A percentile compares a stretch with the other conserved stretches of the same genome.
Evolutionary conservation across 2,888 invertebrate genomes (phyloP).

Genomic region (Sinodicranocentrus sp.): DNA sequence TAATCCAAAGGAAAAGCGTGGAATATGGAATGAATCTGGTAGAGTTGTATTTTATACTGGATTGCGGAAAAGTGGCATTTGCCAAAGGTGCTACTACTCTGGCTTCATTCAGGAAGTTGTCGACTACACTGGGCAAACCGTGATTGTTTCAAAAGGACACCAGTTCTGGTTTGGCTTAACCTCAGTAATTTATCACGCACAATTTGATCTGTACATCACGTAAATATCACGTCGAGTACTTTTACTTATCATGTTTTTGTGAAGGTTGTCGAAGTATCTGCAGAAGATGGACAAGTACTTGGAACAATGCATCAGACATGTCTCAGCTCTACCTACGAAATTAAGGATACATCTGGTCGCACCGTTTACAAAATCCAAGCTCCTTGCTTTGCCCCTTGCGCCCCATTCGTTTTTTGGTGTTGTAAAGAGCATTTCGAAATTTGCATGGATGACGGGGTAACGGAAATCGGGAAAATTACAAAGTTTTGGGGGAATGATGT

Average conservation of each 20-base stretch:
- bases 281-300: slow-evolving; percentile 43
- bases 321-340: slow-evolving; percentile 61
- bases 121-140: slow-evolving; percentile 53
- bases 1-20: slow-evolving; percentile 52
- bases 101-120: slow-evolving; percentile 67
- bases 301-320: slow-evolving; percentile 66
- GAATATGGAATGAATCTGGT: slow-evolving; percentile 64
- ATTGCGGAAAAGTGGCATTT: slow-evolving; percentile 19
- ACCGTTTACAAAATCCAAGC: slow-evolving; percentile 67
- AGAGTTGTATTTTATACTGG: slow-evolving; percentile 68
- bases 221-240: background rate
- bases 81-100: slow-evolving; percentile 32
- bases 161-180: slow-evolving; percentile 60
- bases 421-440: slow-evolving; percentile 69
- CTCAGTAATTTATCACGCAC: slow-evolving; percentile 37
- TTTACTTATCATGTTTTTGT: too few species aligned
- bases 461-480: slow-evolving; percentile 65
- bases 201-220: too few species aligned
- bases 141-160: slow-evolving; percentile 50
- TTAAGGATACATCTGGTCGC: slow-evolving; percentile 59
- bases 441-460: slow-evolving; percentile 70
- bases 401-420: slow-evolving; percentile 71
- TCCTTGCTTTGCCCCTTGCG: slow-evolving; percentile 68
- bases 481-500: slow-evolving; percentile 62
- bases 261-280: slow-evolving; percentile 24